These are phyloP conservation scores for Sinocyclocheilus grahami DNA, from an alignment of 2,113 vertebrate genomes.

Conservation along the genomic window DNA sequence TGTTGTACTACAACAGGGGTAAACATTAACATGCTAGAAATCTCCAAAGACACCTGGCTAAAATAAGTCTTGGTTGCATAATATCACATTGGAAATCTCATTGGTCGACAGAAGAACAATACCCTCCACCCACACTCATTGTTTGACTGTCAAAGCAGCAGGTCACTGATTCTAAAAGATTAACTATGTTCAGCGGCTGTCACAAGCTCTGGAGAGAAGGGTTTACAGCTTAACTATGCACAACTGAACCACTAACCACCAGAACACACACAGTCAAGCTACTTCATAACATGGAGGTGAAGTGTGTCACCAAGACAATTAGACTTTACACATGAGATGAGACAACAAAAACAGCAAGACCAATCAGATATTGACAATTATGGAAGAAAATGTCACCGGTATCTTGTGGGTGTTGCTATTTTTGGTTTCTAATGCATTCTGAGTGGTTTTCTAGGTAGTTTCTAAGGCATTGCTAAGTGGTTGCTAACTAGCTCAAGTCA, in stretches of 20 bases:
- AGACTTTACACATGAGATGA: conserved; percentile 22
- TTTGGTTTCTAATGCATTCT: not conserved
- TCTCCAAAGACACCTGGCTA: conserved; percentile 12
- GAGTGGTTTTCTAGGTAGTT: not conserved
- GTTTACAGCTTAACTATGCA: conserved; percentile 1
- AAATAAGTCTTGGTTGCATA: conserved; percentile 14
- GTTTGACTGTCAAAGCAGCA: conserved; percentile 36
- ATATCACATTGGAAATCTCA: not conserved
- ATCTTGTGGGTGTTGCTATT: not conserved
- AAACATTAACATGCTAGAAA: not conserved
- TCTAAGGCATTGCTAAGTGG: not conserved
- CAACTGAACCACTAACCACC: not conserved
- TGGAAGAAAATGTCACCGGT: not conserved
- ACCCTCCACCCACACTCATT: conserved; percentile 15
- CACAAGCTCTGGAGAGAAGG: not conserved
- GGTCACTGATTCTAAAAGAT: conserved; percentile 32
- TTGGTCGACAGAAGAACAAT: conserved; percentile 3
- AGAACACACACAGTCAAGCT: not conserved
- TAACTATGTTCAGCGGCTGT: conserved; percentile 20
- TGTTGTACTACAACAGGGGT: not conserved
- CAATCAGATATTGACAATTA: not conserved
- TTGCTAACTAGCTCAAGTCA: not conserved
- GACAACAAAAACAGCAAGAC: not conserved
- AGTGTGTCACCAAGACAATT: not conserved
- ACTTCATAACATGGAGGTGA: not conserved